Evolutionary conservation across 2,797 vertebrate genomes (phyloP), one percentile per base, ranked within the genome.

Genomic region (Pangasius djambal): DNA sequence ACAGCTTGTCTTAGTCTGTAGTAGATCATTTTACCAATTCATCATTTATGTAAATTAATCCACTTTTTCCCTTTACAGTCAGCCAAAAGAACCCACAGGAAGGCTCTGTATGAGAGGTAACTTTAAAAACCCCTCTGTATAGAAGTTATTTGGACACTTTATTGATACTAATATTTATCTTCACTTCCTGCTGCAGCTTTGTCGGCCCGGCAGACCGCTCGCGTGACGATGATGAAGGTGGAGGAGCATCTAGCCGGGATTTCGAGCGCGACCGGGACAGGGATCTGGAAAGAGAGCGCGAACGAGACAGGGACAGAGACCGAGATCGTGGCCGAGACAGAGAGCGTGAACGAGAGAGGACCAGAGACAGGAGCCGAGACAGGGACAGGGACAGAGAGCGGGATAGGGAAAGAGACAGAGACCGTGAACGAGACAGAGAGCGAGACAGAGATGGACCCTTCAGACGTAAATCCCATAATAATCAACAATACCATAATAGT

Each of bases 101-200:
- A 98, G 89, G 96, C 96, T 78, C 94, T 99, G 16, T 98, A 98
- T 88, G 97, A 98, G 88, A 98, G 98, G 98, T 98, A 94, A 96
- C 92, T 85, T 10, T 63, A 22, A 57, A 9, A 61, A 63, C 55
- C 48, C 44, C 28, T 89, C 18, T 85, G 69, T 15, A 0, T 59
- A 3, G 0, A 44, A 28, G 22, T 48, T n/a, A 18, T 44, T 48
- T 61, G 10, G 9, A 25, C 57, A 15, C 16, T 6, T 69, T 84
- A 15, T 50, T 65, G 28, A 4, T 91, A 9, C 12, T 31, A 22
- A 61, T 7, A n/a, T n/a, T 55, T 20, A 10, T 52, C 8, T 28
- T 67, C 18, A 6, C 28, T 48, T 91, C 34, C 91, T 18, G 25
- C 83, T 37, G 50, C 91, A 99, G 98, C 92, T 98, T 99, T 18